These are phyloP conservation scores for Zosterops lateralis DNA, from an alignment of 2,113 vertebrate genomes.

Conservation along the genomic window DNA sequence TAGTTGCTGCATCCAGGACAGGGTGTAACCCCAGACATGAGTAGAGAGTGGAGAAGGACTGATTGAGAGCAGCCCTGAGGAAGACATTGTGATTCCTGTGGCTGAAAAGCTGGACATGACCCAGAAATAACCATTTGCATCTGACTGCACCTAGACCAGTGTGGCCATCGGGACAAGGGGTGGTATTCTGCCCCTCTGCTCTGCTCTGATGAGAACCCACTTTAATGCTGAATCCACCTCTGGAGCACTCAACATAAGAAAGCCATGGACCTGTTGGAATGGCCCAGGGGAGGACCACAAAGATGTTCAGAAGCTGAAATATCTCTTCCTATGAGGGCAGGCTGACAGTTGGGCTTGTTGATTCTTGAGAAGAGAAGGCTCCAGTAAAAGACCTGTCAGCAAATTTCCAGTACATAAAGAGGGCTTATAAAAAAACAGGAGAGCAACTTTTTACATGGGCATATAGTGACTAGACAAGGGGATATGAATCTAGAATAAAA, in stretches of 20 bases:
- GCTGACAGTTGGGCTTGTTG: neutral
- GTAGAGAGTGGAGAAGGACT: neutral
- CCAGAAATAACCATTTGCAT: neutral
- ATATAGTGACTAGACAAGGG: too few relatives aligned
- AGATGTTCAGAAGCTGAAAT: neutral
- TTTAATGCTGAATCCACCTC: neutral
- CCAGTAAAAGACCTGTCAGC: neutral
- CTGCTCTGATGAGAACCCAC: neutral
- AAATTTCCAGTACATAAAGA: neutral
- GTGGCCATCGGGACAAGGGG: neutral
- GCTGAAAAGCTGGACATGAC: neutral
- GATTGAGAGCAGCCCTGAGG: neutral
- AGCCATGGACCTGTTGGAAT: neutral
- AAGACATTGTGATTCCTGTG: neutral
- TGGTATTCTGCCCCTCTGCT: neutral
- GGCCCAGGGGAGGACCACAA: neutral
- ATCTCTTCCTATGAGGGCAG: neutral
- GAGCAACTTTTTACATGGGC: neutral
- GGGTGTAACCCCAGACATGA: neutral
- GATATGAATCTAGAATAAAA: neutral
- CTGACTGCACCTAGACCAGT: neutral
- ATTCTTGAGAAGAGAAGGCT: neutral
- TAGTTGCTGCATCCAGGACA: too few relatives aligned
- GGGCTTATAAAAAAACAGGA: too few relatives aligned
- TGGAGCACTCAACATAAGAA: neutral